These are phyloP conservation scores for Ptychoptera contaminata DNA, from an alignment of 2,888 invertebrate species.

Conservation along the genomic window DNA sequence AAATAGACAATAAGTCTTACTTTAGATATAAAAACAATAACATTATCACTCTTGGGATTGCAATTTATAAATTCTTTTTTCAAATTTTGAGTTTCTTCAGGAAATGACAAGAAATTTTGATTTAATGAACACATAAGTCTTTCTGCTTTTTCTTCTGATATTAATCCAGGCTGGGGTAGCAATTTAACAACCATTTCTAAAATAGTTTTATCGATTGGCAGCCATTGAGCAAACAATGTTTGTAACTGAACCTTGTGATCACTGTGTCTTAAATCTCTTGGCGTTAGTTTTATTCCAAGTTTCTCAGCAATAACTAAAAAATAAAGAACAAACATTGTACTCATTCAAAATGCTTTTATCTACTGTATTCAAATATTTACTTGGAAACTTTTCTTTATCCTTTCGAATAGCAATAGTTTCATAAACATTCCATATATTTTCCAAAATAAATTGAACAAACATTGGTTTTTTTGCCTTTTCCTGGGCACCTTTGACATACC, in stretches of 20 bases:
- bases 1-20: constrained; percentile 8
- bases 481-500: constrained; percentile 74
- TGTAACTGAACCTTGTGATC: constrained; percentile 66
- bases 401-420: constrained; percentile 61
- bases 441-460: constrained; percentile 81
- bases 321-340: not conserved
- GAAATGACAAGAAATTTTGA: constrained; percentile 48
- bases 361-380: constrained; percentile 1
- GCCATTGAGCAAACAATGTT: constrained; percentile 75
- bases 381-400: constrained; percentile 54
- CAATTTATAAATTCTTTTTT: constrained; percentile 55
- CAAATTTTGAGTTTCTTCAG: constrained; percentile 49
- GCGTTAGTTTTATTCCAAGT: constrained; percentile 56
- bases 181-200: constrained; percentile 64
- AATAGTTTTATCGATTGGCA: constrained; percentile 71
- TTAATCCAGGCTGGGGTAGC: constrained; percentile 55
- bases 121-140: constrained; percentile 63
- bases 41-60: constrained; percentile 49
- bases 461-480: constrained; percentile 84
- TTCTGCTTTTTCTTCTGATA: constrained; percentile 56
- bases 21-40: constrained; percentile 31
- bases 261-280: constrained; percentile 60
- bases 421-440: constrained; percentile 83
- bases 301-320: constrained; percentile 46
- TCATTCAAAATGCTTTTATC: not conserved